phyloP scores from a whole-genome alignment of 30 jellyfish, hydroid and myxozoan species.

The Aurelia aurita region DNA sequence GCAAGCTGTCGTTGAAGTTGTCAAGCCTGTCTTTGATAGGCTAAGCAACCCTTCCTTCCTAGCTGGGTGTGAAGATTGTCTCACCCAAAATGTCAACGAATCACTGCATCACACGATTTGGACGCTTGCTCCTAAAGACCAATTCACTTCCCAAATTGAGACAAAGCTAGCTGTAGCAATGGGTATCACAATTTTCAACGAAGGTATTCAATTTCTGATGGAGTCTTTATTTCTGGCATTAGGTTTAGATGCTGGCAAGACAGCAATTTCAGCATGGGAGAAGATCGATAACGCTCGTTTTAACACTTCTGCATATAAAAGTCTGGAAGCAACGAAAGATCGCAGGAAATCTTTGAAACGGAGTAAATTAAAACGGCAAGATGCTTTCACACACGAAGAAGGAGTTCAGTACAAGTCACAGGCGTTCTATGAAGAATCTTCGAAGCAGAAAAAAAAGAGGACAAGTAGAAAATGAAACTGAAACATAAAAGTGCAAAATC shows the following conservation, averaged over 20 bases:
- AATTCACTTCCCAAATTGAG: constrained; percentile 15
- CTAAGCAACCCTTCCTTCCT: not conserved
- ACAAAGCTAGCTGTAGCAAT: constrained; percentile 13
- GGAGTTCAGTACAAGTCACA: not conserved
- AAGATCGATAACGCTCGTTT: not conserved
- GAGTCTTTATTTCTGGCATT: not conserved
- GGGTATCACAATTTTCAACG: not conserved
- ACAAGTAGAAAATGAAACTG: not conserved
- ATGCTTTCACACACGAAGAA: not conserved
- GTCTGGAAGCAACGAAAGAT: not conserved
- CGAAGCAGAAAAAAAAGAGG: not conserved
- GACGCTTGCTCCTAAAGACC: constrained; percentile 8
- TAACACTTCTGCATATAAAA: not conserved
- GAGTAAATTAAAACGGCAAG: not conserved
- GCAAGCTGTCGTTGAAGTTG: not conserved
- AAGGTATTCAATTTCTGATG: constrained; percentile 2
- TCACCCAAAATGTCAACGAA: constrained; percentile 9
- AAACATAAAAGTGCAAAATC: too few relatives aligned
- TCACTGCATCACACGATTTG: constrained; percentile 10
- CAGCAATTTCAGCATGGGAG: not conserved
- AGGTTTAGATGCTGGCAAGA: not conserved
- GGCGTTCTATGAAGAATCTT: not conserved
- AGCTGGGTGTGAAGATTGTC: not conserved
- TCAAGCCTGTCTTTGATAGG: not conserved
- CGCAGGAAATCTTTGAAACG: not conserved